A percentile compares a stretch with the other conserved stretches of the same genome.
These are phyloP conservation scores for Ricordea florida DNA, from an alignment of 92 coral and sea anemone species.

Conservation along the genomic window DNA sequence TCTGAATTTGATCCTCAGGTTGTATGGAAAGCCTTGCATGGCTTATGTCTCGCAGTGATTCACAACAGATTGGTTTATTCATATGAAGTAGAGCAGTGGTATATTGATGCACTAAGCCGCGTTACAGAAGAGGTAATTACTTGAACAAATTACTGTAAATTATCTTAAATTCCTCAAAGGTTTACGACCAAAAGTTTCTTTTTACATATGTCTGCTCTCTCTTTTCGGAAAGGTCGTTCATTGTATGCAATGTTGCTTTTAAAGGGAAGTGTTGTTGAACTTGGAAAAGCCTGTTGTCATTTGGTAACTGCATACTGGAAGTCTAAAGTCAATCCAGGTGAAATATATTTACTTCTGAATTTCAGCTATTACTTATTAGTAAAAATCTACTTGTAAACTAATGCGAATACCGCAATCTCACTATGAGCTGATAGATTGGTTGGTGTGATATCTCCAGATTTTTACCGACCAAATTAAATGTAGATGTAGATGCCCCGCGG, in stretches of 20 bases:
- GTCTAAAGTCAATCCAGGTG: not conserved
- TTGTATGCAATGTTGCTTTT: not conserved
- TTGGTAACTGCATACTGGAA: not conserved
- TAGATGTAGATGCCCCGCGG: no score
- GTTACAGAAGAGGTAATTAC: constrained; percentile 47
- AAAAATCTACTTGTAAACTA: not conserved
- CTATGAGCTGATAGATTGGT: no score
- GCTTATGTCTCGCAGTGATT: constrained; percentile 9
- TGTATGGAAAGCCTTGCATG: constrained; percentile 47
- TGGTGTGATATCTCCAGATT: no score
- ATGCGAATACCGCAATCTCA: no score
- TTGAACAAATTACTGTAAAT: not conserved
- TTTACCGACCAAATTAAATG: no score
- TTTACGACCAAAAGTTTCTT: not conserved
- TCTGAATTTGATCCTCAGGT: constrained; percentile 11
- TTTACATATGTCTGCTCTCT: no score
- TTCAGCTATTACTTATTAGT: not conserved
- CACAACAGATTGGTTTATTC: constrained; percentile 1
- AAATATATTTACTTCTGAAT: no score
- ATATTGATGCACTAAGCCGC: constrained; percentile 19
- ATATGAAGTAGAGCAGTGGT: constrained; percentile 57
- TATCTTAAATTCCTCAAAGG: not conserved
- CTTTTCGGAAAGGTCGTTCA: not conserved
- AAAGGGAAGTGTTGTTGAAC: constrained; percentile 8
- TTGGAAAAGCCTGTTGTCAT: constrained; percentile 6